phyloP scores from a whole-genome alignment of 1,140 invertebrate genomes.

The Ylistrum balloti region DNA sequence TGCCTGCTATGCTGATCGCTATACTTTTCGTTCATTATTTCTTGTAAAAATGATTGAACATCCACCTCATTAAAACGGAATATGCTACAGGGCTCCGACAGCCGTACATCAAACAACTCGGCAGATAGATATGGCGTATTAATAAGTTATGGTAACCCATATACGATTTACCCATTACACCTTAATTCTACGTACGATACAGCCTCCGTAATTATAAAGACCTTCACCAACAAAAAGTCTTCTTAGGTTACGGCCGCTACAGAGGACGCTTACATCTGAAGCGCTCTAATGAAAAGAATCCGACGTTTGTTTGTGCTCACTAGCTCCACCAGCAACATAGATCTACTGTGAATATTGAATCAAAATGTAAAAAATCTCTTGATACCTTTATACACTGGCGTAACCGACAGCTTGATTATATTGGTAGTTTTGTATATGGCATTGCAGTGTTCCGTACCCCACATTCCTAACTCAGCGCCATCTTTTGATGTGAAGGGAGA shows the following conservation, averaged over 20 bases:
- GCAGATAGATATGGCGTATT: background rate
- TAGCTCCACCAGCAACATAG: background rate
- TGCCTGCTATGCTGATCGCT: background rate
- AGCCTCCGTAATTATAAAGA: background rate
- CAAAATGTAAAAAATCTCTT: background rate
- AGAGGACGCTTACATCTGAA: background rate
- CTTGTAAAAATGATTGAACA: background rate
- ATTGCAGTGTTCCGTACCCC: background rate
- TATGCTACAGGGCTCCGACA: background rate
- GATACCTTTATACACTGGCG: background rate
- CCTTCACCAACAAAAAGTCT: background rate
- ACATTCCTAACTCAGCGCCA: background rate
- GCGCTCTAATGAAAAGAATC: background rate
- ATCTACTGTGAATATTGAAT: background rate
- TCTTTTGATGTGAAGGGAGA: conserved; percentile 24
- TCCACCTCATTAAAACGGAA: background rate
- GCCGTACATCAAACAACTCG: background rate
- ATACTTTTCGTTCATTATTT: background rate
- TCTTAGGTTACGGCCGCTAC: background rate
- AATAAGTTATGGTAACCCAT: background rate
- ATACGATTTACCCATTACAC: background rate
- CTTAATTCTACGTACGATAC: background rate
- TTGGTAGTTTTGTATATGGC: background rate
- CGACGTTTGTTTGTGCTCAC: background rate
- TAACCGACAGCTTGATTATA: background rate